A percentile compares a stretch with the other conserved stretches of the same genome.
Evolutionary conservation across 2,888 invertebrate species (phyloP).

Genomic region (Axea sp.): DNA sequence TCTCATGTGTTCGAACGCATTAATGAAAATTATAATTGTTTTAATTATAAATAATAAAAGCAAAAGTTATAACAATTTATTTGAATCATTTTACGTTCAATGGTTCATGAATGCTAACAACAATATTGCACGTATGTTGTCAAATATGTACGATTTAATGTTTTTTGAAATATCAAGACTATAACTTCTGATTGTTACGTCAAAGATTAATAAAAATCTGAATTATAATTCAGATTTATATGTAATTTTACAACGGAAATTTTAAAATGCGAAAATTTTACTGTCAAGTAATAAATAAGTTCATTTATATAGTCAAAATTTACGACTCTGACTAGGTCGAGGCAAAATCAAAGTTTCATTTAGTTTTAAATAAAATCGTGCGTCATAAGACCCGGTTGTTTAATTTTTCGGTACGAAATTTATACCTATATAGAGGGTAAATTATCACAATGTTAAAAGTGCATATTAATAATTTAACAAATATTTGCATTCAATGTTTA

Average conservation of each 20-base stretch:
- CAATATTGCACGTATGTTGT: not conserved
- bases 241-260: not conserved
- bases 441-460: not conserved
- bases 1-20: too few relatives aligned
- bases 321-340: constrained; percentile 17
- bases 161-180: constrained; percentile 13
- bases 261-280: constrained; percentile 11
- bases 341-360: constrained; percentile 42
- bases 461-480: constrained; percentile 14
- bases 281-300: constrained; percentile 14
- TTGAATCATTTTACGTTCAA: not conserved
- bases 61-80: not conserved
- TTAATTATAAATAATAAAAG: too few relatives aligned
- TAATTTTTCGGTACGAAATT: constrained; percentile 22
- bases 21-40: too few relatives aligned
- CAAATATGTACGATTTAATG: constrained; percentile 14
- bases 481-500: too few relatives aligned
- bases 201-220: constrained; percentile 14
- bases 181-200: constrained; percentile 24
- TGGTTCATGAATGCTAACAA: constrained; percentile 2
- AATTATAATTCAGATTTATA: constrained; percentile 10
- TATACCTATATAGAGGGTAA: constrained; percentile 8
- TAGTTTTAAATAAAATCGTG: constrained; percentile 23
- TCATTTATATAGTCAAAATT: constrained; percentile 13
- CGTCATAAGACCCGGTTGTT: constrained; percentile 3